Conservation (phyloP, 2,888 invertebrate genomes). For the Andrena trimmerana region DNA sequence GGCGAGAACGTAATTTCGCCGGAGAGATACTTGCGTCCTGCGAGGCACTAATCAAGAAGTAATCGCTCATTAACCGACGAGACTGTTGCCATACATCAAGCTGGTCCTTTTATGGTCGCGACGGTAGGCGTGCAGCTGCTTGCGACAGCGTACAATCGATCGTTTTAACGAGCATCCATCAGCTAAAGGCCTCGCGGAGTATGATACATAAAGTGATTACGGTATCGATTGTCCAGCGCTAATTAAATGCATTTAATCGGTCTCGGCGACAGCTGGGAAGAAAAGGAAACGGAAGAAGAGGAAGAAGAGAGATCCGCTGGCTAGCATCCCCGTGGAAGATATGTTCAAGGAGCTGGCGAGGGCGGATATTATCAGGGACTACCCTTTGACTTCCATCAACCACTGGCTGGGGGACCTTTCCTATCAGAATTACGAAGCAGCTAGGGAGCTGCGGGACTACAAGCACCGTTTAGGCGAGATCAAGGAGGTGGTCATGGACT, state of each 20-base stretch:
- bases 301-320: conserved; percentile 78
- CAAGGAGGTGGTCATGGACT: conserved; percentile 87
- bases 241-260: conserved; percentile 6
- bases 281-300: conserved; percentile 40
- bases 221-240: not conserved
- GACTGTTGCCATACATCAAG: conserved; percentile 17
- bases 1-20: not conserved
- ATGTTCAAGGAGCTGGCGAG: conserved; percentile 91
- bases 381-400: conserved; percentile 87
- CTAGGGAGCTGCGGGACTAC: conserved; percentile 84
- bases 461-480: conserved; percentile 88
- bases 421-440: conserved; percentile 87
- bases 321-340: conserved; percentile 87
- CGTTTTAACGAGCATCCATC: conserved; percentile 12
- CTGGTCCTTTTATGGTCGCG: not conserved
- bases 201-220: no score
- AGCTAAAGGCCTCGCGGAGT: no score
- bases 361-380: conserved; percentile 89
- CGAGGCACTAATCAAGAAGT: conserved; percentile 12
- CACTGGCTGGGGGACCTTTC: conserved; percentile 91
- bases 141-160: conserved; percentile 3
- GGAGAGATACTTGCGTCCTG: not conserved
- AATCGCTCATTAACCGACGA: conserved; percentile 19
- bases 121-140: not conserved
- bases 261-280: not conserved